These are phyloP conservation scores for Xerus inauris DNA, from an alignment of 2,113 vertebrate genomes.

Conservation along the genomic window DNA sequence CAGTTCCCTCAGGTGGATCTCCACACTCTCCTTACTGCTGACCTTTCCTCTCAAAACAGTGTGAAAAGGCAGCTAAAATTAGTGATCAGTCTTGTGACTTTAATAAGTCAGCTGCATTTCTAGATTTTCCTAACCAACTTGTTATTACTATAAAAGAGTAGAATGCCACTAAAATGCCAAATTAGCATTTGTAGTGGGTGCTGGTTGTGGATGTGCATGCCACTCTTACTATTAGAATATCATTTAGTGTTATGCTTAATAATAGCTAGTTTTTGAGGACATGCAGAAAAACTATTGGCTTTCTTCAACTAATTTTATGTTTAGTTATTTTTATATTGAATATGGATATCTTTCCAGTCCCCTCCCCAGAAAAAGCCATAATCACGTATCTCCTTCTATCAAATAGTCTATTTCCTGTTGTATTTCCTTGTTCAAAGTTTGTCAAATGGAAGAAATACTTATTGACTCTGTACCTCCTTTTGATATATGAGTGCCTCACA, in stretches of 20 bases:
- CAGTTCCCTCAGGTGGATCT: background rate
- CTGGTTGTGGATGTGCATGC: background rate
- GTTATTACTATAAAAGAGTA: background rate
- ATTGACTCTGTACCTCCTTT: background rate
- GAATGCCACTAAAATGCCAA: background rate
- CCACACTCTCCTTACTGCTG: background rate
- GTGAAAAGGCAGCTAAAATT: background rate
- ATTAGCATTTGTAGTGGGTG: background rate
- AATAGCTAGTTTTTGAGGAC: background rate
- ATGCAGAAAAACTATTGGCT: slow-evolving; percentile 3
- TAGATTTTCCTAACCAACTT: background rate
- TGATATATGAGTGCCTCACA: background rate
- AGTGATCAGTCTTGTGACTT: background rate
- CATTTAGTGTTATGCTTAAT: background rate
- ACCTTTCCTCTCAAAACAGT: background rate
- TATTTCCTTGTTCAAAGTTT: slow-evolving; percentile 7
- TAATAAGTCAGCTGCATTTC: background rate
- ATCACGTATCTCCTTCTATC: background rate
- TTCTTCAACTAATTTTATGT: background rate
- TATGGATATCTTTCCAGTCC: background rate
- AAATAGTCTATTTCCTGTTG: background rate
- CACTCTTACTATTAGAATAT: background rate
- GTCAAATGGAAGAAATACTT: slow-evolving; percentile 12
- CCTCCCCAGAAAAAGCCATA: background rate
- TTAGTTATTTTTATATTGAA: background rate